Evolutionary conservation across 2,113 vertebrate genomes (phyloP), one percentile per base, ranked within the genome.

Genomic region (Argyrosomus japonicus): DNA sequence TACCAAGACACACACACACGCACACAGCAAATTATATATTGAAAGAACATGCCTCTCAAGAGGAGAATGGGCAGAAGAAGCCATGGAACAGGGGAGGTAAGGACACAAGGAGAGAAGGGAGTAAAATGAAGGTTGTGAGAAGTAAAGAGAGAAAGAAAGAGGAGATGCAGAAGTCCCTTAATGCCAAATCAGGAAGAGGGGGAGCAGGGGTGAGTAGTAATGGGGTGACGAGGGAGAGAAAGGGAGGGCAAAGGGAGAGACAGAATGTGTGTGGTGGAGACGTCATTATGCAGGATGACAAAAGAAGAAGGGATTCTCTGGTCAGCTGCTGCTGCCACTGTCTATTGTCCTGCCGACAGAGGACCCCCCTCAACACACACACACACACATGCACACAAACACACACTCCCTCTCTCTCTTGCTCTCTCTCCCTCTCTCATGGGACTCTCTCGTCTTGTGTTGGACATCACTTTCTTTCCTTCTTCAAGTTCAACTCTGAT

Each of bases 401-500:
- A 65, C 78, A 78, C 75, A 71, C 77, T 67, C 50, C 1, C 77
- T 76, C 5, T 13, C 23, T 19, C 14, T 36, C 25, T 27, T 2
- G 2, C 25, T 27, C 32, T 7, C 32, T 7, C 6, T 36, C 36
- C 0, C 36, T 8, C 36, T 40, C 36, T 40, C 36, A 40, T 40
- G 36, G 7, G 36, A 54, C 54, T 40, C 75, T 50, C 75, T 76
- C 53, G 50, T 75, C 75, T 78, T 78, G 32, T 79, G 62, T 77
- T 65, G 68, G 67, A 77, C 84, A 62, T 85, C 83, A 85, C 77
- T 91, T 86, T 91, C 74, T 83, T 81, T 82, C 72, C 86, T 83
- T 82, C 73, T 75, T 85, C 86, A 91, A 92, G 87, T 92, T 93
- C 90, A 88, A 76, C 82, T 82, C 78, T 83, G 89, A 89, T 88